phyloP scores from a whole-genome alignment of 1,140 invertebrate genomes.

The Sycophila sp. region DNA sequence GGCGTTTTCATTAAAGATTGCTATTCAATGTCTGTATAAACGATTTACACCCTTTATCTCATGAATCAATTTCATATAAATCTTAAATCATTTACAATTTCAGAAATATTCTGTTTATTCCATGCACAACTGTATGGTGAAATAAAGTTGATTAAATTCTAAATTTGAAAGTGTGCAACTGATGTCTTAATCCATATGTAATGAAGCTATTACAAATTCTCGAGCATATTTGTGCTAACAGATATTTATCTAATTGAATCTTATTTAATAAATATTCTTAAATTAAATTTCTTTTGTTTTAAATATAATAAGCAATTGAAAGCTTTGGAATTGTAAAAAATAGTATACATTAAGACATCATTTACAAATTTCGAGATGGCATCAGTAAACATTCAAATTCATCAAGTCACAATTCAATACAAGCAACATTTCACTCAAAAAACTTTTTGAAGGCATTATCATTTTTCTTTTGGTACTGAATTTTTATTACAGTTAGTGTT shows the following conservation, averaged over 20 bases:
- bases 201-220: too few relatives aligned
- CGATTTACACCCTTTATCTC: background rate
- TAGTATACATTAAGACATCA: background rate
- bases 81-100: slow-evolving; percentile 19
- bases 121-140: background rate
- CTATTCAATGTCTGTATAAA: background rate
- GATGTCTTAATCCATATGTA: slow-evolving; percentile 6
- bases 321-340: background rate
- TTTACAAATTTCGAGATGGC: slow-evolving; percentile 4
- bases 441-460: slow-evolving; percentile 54
- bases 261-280: slow-evolving; percentile 4
- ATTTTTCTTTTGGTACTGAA: slow-evolving; percentile 48
- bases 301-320: background rate
- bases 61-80: slow-evolving; percentile 2
- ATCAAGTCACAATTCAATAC: slow-evolving; percentile 31
- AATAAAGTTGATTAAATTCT: slow-evolving; percentile 1
- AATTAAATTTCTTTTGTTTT: background rate
- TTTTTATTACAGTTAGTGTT: slow-evolving; percentile 52
- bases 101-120: background rate
- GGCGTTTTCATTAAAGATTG: background rate
- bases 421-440: slow-evolving; percentile 50
- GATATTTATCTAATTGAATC: slow-evolving; percentile 3
- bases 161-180: background rate
- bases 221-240: slow-evolving; percentile 19
- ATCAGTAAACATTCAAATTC: slow-evolving; percentile 25